Evolutionary conservation across 2,113 vertebrate species (phyloP), one percentile per base, ranked within the genome.

Genomic region (Sialia sialis): DNA sequence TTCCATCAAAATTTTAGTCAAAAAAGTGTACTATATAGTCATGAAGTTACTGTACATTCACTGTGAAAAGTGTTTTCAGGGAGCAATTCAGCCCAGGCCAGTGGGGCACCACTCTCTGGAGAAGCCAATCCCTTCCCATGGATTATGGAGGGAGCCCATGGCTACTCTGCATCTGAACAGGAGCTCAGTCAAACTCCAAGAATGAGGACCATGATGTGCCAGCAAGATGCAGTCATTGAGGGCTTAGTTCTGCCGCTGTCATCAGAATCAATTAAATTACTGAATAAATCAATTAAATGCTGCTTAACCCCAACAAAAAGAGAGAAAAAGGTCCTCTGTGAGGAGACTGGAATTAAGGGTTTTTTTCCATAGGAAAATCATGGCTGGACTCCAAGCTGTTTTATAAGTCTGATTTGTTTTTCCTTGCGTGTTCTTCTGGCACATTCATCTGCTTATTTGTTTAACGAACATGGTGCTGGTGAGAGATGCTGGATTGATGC

Each of bases 361-460:
- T 87, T 83, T 78, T 93, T 90, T 87, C 60, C 55, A 44, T 49
- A 83, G 36, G 68, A 95, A 96, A 96, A 89, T 85, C 11, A 32
- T 94, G 94, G 52, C 93, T 85, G 55, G 32, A 23, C 76, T 95
- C 88, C 95, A 96, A 86, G 80, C 32, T 2, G 0, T 70, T 83
- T 89, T 63, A 54, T 41, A 88, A 86, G 84, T 66, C 90, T 73
- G 79, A 90, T 94, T 87, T 91, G 77, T 66, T 93, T 94, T 87
- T 51, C 51, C 56, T 91, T 2, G 0, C 54, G 0, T 73, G 30
- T 72, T 87, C 89, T 70, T 67, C 58, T 87, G 64, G 41, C 69
- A 44, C 78, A 38, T 87, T 92, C 73, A 30, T 89, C 69, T 95
- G 87, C 76, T 96, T 96, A 91, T 96, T 97, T 96, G 41, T 90